Evolutionary conservation across 2,113 vertebrate genomes (phyloP), one percentile per base, ranked within the genome.

Genomic region (Suncus etruscus): DNA sequence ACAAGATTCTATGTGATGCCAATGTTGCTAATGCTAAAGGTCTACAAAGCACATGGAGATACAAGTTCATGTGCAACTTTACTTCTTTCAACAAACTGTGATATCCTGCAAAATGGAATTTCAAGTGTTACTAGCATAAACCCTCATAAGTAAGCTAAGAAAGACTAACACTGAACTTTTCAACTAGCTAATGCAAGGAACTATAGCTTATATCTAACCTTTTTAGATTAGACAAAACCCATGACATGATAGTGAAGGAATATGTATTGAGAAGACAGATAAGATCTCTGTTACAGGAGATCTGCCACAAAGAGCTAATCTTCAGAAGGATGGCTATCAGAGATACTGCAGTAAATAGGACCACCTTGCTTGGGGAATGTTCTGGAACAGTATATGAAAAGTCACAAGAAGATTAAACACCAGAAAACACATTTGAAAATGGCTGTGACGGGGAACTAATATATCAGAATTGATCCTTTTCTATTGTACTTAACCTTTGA

Each of bases 31-130:
- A 83, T 48, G 76, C 45, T 11, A 3, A 45, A 8, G 69, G 1
- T n/a, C 8, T n/a, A 86, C 27, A 66, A 66, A 29, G 27, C 24
- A 70, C 25, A 86, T 68, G 25, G 14, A 8, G 2, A 6, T 76
- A 51, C 74, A 51, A 31, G 47, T 2, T 65, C 3, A 0, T 32
- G 8, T 25, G 32, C 8, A 76, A 32, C 20, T 77, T 51, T 20
- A 72, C 22, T 61, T 65, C 48, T 89, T 95, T 78, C 32, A 39
- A 86, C 81, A 89, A 86, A 2, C 39, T 81, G 10, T 74, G 18
- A 75, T 18, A 70, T 58, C 1, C 54, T 32, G 47, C 39, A 25
- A 80, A 90, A 84, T 16, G 4, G 11, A 90, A 66, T 50, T 87
- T 68, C 14, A 29, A 8, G 48, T 47, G 18, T 31, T 48, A 73